phyloP scores from a whole-genome alignment of 2,888 invertebrate genomes.

The Pyrrhia umbra region DNA sequence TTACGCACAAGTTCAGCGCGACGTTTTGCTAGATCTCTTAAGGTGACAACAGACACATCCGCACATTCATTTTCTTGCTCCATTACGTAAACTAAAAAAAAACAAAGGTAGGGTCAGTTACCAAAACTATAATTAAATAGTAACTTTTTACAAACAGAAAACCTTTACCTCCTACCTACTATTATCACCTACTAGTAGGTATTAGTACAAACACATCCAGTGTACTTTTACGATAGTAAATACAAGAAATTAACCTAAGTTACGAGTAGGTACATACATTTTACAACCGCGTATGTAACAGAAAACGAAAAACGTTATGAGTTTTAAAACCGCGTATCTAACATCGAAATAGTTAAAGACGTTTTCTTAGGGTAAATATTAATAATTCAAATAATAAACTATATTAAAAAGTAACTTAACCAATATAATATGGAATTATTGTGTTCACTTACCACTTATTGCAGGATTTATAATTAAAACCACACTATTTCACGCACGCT shows the following conservation, averaged over 20 bases:
- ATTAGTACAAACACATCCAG: constrained; percentile 28
- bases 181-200: constrained; percentile 8
- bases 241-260: constrained; percentile 28
- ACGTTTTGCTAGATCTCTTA: constrained; percentile 35
- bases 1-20: constrained; percentile 30
- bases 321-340: constrained; percentile 33
- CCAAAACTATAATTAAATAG: constrained; percentile 20
- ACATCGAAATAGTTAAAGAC: constrained; percentile 32
- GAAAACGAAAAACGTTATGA: constrained; percentile 35
- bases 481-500: constrained; percentile 32
- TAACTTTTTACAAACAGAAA: neutral
- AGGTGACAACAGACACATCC: constrained; percentile 29
- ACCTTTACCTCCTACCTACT: constrained; percentile 1
- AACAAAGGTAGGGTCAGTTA: constrained; percentile 22
- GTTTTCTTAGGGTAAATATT: constrained; percentile 33
- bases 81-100: constrained; percentile 30
- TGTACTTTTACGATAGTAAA: constrained; percentile 29
- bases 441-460: constrained; percentile 31
- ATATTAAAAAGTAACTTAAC: constrained; percentile 28
- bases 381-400: constrained; percentile 31
- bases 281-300: constrained; percentile 36
- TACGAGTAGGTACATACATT: constrained; percentile 33
- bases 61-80: constrained; percentile 37
- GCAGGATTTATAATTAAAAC: constrained; percentile 37
- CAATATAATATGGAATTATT: constrained; percentile 25